These are phyloP conservation scores for Myzus persicae DNA, from an alignment of 1,140 invertebrate species.

Conservation along the genomic window DNA sequence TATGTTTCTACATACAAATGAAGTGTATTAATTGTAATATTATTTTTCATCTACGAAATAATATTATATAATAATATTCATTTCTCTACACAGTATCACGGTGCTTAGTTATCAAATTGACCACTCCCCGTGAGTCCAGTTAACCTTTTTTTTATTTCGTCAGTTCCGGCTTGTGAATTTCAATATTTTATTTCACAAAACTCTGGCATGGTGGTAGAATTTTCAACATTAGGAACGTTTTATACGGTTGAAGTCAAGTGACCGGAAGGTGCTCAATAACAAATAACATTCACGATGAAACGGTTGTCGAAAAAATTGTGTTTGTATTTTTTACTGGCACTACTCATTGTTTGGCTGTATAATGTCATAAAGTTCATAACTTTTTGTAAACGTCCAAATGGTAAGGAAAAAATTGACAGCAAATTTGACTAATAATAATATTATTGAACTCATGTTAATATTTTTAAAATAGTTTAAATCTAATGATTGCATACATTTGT, in stretches of 20 bases:
- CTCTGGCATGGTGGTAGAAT: neutral
- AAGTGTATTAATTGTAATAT: neutral
- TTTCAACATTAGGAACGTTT: neutral
- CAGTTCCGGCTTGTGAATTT: neutral
- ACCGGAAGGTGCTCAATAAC: neutral
- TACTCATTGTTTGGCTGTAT: neutral
- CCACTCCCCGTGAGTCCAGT: too few relatives aligned
- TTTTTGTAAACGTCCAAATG: neutral
- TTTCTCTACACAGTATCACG: neutral
- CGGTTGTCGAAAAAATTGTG: slow-evolving; percentile 16
- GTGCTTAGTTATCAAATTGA: neutral
- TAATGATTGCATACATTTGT: neutral
- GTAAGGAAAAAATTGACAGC: neutral
- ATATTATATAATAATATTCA: neutral
- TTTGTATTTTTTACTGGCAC: neutral
- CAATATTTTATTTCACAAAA: neutral
- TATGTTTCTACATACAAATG: neutral
- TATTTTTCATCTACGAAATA: neutral
- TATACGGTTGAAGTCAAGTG: neutral
- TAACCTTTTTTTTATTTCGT: neutral
- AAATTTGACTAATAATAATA: neutral
- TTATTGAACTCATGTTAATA: neutral
- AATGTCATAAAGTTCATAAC: neutral
- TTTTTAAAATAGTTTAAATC: neutral
- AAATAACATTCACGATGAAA: slow-evolving; percentile 19